phyloP scores from a whole-genome alignment of 30 jellyfish, hydroid and myxozoan species.

The Nemopilema nomurai region DNA sequence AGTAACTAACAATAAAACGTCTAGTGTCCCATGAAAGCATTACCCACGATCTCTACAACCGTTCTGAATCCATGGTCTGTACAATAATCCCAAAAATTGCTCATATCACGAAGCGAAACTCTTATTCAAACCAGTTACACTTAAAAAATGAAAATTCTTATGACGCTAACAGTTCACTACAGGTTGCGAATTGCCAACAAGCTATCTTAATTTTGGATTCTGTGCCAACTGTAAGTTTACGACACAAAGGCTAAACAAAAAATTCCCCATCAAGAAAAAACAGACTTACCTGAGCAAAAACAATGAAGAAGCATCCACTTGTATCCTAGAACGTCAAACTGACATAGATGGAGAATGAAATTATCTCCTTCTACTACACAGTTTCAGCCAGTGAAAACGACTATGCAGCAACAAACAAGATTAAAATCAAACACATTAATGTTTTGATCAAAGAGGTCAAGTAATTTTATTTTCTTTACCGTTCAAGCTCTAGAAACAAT shows the following conservation, averaged over 20 bases:
- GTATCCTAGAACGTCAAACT: constrained; percentile 51
- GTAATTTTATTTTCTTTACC: too few relatives aligned
- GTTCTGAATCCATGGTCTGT: too few relatives aligned
- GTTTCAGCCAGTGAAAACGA: neutral
- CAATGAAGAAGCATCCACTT: constrained; percentile 72
- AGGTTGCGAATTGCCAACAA: too few relatives aligned
- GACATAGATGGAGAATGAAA: neutral
- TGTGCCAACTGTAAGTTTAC: too few relatives aligned
- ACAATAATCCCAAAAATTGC: neutral
- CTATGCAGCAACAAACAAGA: neutral
- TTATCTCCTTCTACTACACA: neutral
- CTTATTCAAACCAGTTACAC: neutral
- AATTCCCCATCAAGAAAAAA: too few relatives aligned
- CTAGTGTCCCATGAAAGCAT: too few relatives aligned
- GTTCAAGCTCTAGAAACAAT: too few relatives aligned
- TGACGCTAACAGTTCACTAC: too few relatives aligned
- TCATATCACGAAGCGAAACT: neutral
- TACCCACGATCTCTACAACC: too few relatives aligned
- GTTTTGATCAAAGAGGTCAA: too few relatives aligned
- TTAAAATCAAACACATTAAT: neutral
- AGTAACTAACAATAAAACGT: neutral
- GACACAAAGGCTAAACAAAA: neutral
- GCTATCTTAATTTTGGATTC: too few relatives aligned
- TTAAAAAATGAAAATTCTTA: neutral
- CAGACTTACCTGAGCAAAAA: constrained; percentile 18